Conservation (phyloP, 2,888 invertebrate genomes). For the Xanthia icteritia region DNA sequence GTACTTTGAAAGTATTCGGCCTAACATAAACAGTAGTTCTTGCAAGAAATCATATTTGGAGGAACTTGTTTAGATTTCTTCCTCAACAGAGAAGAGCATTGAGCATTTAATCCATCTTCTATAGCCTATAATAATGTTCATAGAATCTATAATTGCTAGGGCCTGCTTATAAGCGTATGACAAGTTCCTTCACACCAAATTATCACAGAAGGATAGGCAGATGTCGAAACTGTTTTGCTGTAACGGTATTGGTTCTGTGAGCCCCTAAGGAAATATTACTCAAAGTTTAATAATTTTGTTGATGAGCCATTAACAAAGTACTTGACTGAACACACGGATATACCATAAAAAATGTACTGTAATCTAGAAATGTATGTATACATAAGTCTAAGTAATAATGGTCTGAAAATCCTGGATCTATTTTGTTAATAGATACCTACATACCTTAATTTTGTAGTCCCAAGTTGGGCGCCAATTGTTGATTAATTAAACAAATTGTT, state of each 20-base stretch:
- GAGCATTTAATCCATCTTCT: slow-evolving; percentile 3
- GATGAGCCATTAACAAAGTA: slow-evolving; percentile 26
- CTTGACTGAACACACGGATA: slow-evolving; percentile 33
- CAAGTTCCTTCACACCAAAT: neutral
- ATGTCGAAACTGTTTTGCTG: neutral
- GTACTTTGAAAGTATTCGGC: slow-evolving; percentile 36
- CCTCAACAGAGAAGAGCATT: too few relatives aligned
- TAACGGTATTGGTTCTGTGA: neutral
- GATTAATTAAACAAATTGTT: slow-evolving; percentile 37
- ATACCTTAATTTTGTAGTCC: slow-evolving; percentile 22
- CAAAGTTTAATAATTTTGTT: neutral
- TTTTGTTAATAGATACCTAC: slow-evolving; percentile 44
- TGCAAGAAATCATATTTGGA: neutral
- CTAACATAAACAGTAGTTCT: too few relatives aligned
- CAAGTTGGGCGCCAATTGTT: slow-evolving; percentile 43
- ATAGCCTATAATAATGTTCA: neutral
- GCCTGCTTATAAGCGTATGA: neutral
- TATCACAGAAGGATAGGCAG: neutral
- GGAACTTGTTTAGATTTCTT: neutral
- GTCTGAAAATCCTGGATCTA: slow-evolving; percentile 38
- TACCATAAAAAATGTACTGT: slow-evolving; percentile 51
- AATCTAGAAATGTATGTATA: slow-evolving; percentile 58
- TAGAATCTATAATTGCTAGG: neutral
- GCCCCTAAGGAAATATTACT: neutral
- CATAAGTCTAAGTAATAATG: slow-evolving; percentile 50